A percentile compares a stretch with the other conserved stretches of the same genome.
These are phyloP conservation scores for Schizopygopsis malacanthus DNA, from an alignment of 2,797 vertebrate species.

Conservation along the genomic window DNA sequence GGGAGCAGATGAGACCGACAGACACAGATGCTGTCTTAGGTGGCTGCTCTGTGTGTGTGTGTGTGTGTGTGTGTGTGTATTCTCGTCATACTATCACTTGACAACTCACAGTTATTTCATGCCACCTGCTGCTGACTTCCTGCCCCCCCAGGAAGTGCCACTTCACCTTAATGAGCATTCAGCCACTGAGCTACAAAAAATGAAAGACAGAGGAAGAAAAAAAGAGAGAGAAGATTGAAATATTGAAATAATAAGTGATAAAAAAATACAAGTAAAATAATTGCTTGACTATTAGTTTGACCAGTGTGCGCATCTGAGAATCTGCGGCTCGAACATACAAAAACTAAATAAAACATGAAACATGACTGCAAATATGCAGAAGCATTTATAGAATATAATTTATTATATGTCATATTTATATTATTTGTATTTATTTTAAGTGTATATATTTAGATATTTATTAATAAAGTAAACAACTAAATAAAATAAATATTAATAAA, in stretches of 20 bases:
- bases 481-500: neutral
- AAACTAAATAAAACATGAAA: neutral
- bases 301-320: neutral
- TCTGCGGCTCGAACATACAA: neutral
- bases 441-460: too few species aligned
- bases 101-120: conserved; percentile 33
- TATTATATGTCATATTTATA: neutral
- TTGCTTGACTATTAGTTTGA: neutral
- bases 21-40: conserved; percentile 3
- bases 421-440: neutral
- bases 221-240: neutral
- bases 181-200: neutral
- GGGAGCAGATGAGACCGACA: neutral
- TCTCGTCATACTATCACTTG: conserved; percentile 14
- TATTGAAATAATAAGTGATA: conserved; percentile 38
- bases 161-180: conserved; percentile 42
- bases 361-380: neutral
- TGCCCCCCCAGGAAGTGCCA: conserved; percentile 48
- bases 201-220: neutral
- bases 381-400: neutral
- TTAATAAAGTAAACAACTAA: too few species aligned
- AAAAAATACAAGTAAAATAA: neutral
- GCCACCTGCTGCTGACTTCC: conserved; percentile 43
- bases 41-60: conserved; percentile 19
- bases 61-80: conserved; percentile 19